Conservation (phyloP, 2,888 invertebrate genomes). For the Eumacrocentrus americanus region DNA sequence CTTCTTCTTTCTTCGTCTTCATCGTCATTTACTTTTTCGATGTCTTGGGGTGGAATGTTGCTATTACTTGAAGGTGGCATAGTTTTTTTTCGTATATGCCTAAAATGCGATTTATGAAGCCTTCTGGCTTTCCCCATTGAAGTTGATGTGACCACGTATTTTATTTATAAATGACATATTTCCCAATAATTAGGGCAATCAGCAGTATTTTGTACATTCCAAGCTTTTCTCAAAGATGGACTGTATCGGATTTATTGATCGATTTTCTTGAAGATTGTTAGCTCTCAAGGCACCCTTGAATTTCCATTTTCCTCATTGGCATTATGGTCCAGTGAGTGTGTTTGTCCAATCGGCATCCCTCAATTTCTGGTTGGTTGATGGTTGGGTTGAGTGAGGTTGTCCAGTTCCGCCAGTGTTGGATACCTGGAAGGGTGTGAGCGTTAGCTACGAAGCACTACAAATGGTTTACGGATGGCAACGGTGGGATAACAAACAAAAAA, state of each 20-base stretch:
- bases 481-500: not conserved
- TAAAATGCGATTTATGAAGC: too few species aligned
- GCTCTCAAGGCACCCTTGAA: slow-evolving; percentile 25
- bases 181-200: too few species aligned
- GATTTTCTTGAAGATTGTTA: slow-evolving; percentile 21
- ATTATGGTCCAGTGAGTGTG: slow-evolving; percentile 10
- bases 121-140: too few species aligned
- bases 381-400: slow-evolving; percentile 18
- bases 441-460: slow-evolving; percentile 55
- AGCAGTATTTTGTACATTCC: slow-evolving; percentile 11
- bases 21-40: slow-evolving; percentile 3
- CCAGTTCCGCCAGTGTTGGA: slow-evolving; percentile 16
- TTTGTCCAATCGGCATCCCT: slow-evolving; percentile 13
- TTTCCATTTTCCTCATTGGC: slow-evolving; percentile 16
- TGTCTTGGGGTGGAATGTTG: too few species aligned
- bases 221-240: not conserved
- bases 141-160: too few species aligned
- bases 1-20: slow-evolving; percentile 19
- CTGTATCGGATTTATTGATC: not conserved
- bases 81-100: too few species aligned
- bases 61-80: too few species aligned
- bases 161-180: too few species aligned
- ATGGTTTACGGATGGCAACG: slow-evolving; percentile 24
- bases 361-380: not conserved
- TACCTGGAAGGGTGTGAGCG: slow-evolving; percentile 59